These are phyloP conservation scores for Sphaeramia orbicularis DNA, from an alignment of 2,797 vertebrate species.

Conservation along the genomic window DNA sequence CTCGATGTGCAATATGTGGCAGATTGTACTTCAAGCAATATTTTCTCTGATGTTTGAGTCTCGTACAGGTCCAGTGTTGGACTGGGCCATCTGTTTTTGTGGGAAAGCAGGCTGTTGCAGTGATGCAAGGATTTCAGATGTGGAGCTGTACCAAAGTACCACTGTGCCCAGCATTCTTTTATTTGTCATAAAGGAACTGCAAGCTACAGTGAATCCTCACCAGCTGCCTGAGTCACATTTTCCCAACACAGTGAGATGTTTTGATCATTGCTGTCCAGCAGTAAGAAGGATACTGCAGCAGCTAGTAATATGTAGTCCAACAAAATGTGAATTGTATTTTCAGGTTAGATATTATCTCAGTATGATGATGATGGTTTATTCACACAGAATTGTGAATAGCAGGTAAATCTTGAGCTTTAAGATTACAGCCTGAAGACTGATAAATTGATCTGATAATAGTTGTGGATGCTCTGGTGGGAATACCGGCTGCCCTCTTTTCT, in stretches of 20 bases:
- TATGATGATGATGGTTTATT: conserved; percentile 37
- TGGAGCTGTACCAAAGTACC: not conserved
- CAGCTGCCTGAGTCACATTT: conserved; percentile 23
- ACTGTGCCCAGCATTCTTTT: conserved; percentile 14
- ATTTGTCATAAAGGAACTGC: conserved; percentile 14
- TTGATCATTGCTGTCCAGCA: conserved; percentile 16
- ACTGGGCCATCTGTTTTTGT: not conserved
- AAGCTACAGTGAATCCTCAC: not conserved
- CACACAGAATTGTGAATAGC: conserved; percentile 11
- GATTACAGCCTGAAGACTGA: conserved; percentile 25
- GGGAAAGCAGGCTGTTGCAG: conserved; percentile 4
- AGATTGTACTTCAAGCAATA: conserved; percentile 23
- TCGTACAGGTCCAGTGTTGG: not conserved
- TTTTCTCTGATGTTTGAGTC: conserved; percentile 8
- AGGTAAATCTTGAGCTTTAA: conserved; percentile 13
- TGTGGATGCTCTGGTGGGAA: conserved; percentile 28
- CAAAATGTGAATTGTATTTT: conserved; percentile 22
- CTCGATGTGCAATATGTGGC: not conserved
- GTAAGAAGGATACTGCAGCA: conserved; percentile 9
- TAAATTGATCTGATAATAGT: conserved; percentile 38
- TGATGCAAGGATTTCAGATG: conserved; percentile 24
- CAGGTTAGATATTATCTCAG: conserved; percentile 37
- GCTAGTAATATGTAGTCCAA: not conserved
- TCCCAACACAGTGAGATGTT: conserved; percentile 3
- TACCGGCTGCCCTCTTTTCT: conserved; percentile 24